Percentiles rank a stretch among this genome's conserved stretches.
Conservation (phyloP, 2,113 vertebrate genomes). For the Aegypius monachus region DNA sequence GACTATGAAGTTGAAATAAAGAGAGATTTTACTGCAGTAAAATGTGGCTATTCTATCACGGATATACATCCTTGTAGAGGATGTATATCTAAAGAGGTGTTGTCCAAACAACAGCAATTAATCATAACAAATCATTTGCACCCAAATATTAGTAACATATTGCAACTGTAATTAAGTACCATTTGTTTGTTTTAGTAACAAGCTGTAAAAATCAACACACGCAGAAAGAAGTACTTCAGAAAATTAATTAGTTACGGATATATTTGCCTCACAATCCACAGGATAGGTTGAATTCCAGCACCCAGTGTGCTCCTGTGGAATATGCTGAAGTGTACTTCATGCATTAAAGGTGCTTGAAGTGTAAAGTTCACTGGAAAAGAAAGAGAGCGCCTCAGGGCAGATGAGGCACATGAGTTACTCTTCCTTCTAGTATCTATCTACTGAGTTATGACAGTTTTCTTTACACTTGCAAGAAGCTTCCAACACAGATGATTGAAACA, state of each 20-base stretch:
- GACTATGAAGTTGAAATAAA: background rate
- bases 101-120: background rate
- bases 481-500: background rate
- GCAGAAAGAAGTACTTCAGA: background rate
- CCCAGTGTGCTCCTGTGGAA: background rate
- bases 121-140: background rate
- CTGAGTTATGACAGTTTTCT: background rate
- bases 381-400: background rate
- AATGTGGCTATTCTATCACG: background rate
- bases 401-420: background rate
- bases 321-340: background rate
- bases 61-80: no score
- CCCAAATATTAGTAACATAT: background rate
- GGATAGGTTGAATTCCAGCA: background rate
- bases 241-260: background rate
- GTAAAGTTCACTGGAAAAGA: background rate
- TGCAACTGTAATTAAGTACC: background rate
- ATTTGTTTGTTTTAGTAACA: background rate
- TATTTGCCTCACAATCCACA: background rate
- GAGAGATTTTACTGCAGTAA: background rate
- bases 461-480: background rate
- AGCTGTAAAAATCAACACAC: background rate
- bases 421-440: background rate
- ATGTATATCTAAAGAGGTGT: background rate
- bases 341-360: background rate